Conservation (phyloP, 23 tunicate species). For the Oikopleura vanhoeffeni region DNA sequence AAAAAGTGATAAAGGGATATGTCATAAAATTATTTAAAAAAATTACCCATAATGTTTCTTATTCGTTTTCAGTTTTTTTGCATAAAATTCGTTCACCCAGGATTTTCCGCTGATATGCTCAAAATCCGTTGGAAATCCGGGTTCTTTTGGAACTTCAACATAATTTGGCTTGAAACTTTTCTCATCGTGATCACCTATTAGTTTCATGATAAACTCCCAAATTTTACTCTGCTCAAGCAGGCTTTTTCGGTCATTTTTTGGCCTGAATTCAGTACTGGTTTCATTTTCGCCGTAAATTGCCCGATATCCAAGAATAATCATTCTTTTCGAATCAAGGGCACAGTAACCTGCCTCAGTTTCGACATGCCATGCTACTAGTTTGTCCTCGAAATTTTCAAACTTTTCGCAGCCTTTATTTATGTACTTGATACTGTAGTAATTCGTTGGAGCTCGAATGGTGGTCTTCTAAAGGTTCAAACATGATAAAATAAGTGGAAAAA, state of each 20-base stretch:
- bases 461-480: no score
- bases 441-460: no score
- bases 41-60: no score
- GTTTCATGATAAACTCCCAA: not conserved
- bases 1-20: no score
- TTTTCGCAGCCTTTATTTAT: not conserved
- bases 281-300: not conserved
- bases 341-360: not conserved
- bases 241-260: not conserved
- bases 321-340: not conserved
- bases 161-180: not conserved
- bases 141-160: not conserved
- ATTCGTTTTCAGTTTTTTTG: no score
- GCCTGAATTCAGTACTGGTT: not conserved
- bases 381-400: not conserved
- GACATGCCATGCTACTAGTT: not conserved
- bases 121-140: no score
- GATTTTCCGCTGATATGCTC: no score
- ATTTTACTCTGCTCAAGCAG: not conserved
- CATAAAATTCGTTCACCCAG: no score
- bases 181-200: not conserved
- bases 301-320: not conserved
- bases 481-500: no score
- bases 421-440: no score
- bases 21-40: no score